Evolutionary conservation across 2,113 vertebrate species (phyloP), one percentile per base, ranked within the genome.

Genomic region (Oncorhynchus gorbuscha): DNA sequence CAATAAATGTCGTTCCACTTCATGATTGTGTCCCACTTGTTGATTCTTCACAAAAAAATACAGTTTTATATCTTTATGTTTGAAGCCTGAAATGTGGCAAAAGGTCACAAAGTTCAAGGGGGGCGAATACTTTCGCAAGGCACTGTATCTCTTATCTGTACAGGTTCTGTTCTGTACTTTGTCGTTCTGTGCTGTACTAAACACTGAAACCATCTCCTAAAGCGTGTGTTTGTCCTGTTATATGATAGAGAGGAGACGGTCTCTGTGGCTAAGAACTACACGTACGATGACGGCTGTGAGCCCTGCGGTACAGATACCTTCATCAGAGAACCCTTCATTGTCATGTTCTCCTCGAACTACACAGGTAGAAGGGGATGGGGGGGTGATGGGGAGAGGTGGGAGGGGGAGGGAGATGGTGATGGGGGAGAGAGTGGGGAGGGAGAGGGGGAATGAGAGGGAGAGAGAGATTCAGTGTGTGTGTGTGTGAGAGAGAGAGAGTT

Each of bases 301-400:
- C 0, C 93, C 3, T 95, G 92, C 0, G 92, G 92, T 1, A 94
- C 66, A 0, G 94, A 96, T 16, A 87, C 84, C 76, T 97, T 99
- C 87, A 97, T 74, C 81, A 91, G 97, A 30, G 96, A 97, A 51
- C 97, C 97, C 8, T 98, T 97, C 22, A 91, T 97, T 0, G 96
- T 96, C 79, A 95, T 92, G 90, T 96, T 98, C 83, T 94, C 92
- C 3, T 92, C 91, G 0, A 89, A 81, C 0, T 3, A 76, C 9
- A 86, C 92, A 0, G 89, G 96, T 96, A 85, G 2, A 12, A 20
- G 83, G 3, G 0, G 20, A 20, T 13, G 24, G 5, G 14, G 0
- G 32, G 32, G 32, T 32, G 32, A 32, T 32, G 32, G 32, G 32
- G 5, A 35, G 32, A 6, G 32, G 32, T 35, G 5, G 32, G 32